A percentile compares a stretch with the other conserved stretches of the same genome.
These are phyloP conservation scores for Hecatera dysodea DNA, from an alignment of 2,888 invertebrate species.

Conservation along the genomic window DNA sequence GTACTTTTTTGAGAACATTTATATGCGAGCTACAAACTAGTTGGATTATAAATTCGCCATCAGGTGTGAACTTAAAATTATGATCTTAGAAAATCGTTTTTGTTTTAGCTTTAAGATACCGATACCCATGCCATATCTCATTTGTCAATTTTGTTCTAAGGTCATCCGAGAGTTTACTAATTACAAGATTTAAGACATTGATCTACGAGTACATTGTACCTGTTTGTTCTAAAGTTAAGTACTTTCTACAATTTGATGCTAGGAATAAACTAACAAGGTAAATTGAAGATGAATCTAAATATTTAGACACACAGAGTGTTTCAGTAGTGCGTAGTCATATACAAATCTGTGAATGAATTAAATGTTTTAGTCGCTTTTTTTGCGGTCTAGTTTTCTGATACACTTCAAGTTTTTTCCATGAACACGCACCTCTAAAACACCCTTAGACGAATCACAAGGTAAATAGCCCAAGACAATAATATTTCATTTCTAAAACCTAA, in stretches of 20 bases:
- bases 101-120: not conserved
- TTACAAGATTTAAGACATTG: slow-evolving; percentile 4
- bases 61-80: no score
- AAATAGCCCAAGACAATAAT: not conserved
- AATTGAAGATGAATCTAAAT: not conserved
- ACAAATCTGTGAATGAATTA: no score
- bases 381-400: no score
- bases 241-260: slow-evolving; percentile 9
- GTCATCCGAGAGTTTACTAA: not conserved
- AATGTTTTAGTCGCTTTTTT: no score
- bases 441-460: not conserved
- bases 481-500: slow-evolving; percentile 13
- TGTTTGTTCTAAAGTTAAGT: slow-evolving; percentile 38
- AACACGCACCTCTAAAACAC: no score
- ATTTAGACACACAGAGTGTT: not conserved
- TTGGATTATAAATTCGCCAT: no score
- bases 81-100: not conserved
- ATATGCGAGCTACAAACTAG: no score
- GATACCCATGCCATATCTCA: not conserved
- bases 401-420: no score
- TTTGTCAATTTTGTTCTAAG: slow-evolving; percentile 40
- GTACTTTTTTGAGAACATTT: no score
- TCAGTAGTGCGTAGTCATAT: no score
- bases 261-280: slow-evolving; percentile 16
- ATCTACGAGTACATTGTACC: not conserved